Conservation (phyloP, 2,113 vertebrate genomes). For the Gyps fulvus region DNA sequence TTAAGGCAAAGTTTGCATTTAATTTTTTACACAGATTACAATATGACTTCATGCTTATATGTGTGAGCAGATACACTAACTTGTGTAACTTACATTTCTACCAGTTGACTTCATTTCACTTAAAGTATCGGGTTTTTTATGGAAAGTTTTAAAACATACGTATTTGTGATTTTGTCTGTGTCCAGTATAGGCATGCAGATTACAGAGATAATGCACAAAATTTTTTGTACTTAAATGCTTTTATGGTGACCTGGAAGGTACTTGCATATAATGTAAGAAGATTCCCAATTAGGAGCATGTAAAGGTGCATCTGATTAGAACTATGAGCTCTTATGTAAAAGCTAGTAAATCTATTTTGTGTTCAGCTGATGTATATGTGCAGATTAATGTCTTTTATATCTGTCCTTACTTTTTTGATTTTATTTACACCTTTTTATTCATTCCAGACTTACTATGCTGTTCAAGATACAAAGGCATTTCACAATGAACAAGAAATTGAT, state of each 20-base stretch:
- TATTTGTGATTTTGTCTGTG: background rate
- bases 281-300: background rate
- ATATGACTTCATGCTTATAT: background rate
- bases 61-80: background rate
- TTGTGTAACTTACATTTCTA: background rate
- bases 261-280: background rate
- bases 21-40: background rate
- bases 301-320: background rate
- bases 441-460: conserved; percentile 91
- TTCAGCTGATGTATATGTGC: background rate
- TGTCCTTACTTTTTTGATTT: background rate
- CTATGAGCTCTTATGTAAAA: background rate
- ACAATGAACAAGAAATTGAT: conserved; percentile 84
- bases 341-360: background rate
- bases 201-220: background rate
- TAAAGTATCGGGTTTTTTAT: background rate
- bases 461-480: conserved; percentile 95
- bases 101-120: background rate
- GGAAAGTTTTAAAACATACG: background rate
- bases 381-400: background rate
- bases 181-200: background rate
- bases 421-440: background rate
- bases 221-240: background rate
- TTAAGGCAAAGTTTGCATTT: background rate
- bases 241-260: background rate